Evolutionary conservation across 1,140 invertebrate species (phyloP).

Genomic region (Trachelipus rathkii): DNA sequence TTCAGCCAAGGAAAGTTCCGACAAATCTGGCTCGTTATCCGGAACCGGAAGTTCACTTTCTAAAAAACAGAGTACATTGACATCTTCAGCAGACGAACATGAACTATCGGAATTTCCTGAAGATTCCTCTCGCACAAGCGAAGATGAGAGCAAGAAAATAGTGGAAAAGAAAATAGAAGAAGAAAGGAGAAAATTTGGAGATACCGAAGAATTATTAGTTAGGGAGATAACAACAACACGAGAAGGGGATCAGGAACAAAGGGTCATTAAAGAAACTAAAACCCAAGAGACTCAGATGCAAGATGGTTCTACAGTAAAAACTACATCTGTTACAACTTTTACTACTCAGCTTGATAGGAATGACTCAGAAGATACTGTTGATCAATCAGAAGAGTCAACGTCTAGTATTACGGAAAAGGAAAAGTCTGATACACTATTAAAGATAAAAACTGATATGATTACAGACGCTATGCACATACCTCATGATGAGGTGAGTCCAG

Average conservation of each 20-base stretch:
- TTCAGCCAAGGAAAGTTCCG: neutral
- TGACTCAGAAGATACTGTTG: constrained; percentile 26
- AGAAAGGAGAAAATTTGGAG: constrained; percentile 36
- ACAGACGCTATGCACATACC: constrained; percentile 40
- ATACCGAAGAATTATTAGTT: constrained; percentile 41
- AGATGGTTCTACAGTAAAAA: constrained; percentile 43
- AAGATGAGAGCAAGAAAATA: constrained; percentile 32
- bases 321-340: constrained; percentile 45
- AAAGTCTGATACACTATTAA: constrained; percentile 43
- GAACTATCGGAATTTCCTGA: neutral
- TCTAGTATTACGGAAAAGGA: constrained; percentile 30
- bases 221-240: constrained; percentile 41
- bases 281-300: constrained; percentile 43
- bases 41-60: neutral
- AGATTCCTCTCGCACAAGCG: constrained; percentile 34
- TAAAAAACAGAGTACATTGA: constrained; percentile 5
- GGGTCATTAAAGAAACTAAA: constrained; percentile 44
- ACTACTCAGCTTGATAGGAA: constrained; percentile 41
- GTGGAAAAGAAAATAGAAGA: constrained; percentile 35
- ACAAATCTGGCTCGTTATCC: neutral
- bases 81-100: constrained; percentile 32
- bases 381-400: neutral
- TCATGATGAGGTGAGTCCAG: constrained; percentile 43
- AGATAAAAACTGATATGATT: constrained; percentile 46
- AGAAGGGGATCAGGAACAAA: constrained; percentile 41